Evolutionary conservation across 2,888 invertebrate genomes (phyloP).

Genomic region (Erpobdella octoculata): DNA sequence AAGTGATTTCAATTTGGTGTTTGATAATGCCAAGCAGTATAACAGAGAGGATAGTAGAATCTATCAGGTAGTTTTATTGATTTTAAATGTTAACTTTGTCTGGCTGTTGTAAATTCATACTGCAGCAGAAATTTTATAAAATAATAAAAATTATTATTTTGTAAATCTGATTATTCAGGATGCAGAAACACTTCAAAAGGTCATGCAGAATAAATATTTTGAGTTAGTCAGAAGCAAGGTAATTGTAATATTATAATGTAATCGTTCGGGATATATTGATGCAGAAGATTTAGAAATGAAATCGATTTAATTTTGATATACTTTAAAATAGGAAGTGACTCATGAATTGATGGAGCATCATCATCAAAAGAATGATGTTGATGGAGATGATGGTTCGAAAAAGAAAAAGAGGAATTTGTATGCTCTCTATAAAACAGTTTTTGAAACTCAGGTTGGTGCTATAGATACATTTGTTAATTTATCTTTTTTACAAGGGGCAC

Average conservation of each 20-base stretch:
- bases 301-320: neutral
- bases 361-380: slow-evolving; percentile 16
- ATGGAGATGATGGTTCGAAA: neutral
- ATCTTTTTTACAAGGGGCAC: neutral
- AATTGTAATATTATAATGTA: neutral
- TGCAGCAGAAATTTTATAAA: too few relatives aligned
- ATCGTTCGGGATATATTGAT: neutral
- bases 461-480: neutral
- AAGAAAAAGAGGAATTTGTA: neutral
- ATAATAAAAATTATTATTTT: too few relatives aligned
- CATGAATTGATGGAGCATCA: slow-evolving; percentile 6
- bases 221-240: slow-evolving; percentile 70
- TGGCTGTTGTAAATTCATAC: neutral
- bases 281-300: neutral
- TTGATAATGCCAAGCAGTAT: slow-evolving; percentile 89
- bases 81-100: neutral
- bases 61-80: slow-evolving; percentile 61
- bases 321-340: neutral
- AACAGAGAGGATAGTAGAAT: slow-evolving; percentile 72
- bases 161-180: slow-evolving; percentile 59
- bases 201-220: slow-evolving; percentile 51
- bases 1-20: slow-evolving; percentile 87
- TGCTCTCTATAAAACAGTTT: neutral
- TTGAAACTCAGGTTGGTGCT: neutral
- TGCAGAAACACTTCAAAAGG: slow-evolving; percentile 65